Conservation (phyloP, 2,888 invertebrate species). For the Acleris holmiana region DNA sequence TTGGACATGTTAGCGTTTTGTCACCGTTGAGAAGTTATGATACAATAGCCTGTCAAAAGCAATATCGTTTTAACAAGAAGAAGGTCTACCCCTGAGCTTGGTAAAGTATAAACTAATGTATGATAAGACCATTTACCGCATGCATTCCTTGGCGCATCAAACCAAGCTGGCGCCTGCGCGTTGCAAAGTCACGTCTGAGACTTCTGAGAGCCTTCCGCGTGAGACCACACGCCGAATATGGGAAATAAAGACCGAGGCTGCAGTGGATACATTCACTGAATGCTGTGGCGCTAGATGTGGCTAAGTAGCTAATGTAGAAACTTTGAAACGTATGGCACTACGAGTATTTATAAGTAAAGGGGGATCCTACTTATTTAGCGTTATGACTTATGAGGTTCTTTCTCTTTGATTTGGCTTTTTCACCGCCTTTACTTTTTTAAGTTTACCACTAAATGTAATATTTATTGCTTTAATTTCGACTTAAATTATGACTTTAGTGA, state of each 20-base stretch:
- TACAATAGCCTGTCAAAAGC: too few relatives aligned
- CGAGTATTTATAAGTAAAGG: not conserved
- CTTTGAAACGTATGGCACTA: not conserved
- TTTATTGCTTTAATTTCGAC: too few relatives aligned
- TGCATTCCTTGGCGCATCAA: constrained; percentile 13
- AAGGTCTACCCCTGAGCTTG: too few relatives aligned
- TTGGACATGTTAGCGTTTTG: too few relatives aligned
- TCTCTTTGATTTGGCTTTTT: too few relatives aligned
- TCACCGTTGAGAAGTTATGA: too few relatives aligned
- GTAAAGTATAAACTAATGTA: not conserved
- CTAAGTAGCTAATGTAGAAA: not conserved
- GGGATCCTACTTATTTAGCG: too few relatives aligned
- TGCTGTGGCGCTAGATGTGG: not conserved
- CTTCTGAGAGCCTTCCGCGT: constrained; percentile 12
- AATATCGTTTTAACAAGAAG: too few relatives aligned
- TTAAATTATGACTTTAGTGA: too few relatives aligned
- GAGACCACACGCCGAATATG: constrained; percentile 61
- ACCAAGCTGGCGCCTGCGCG: constrained; percentile 5
- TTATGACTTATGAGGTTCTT: too few relatives aligned
- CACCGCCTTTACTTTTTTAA: too few relatives aligned
- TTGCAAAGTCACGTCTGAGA: constrained; percentile 7
- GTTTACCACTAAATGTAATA: too few relatives aligned
- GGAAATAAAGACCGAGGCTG: constrained; percentile 51
- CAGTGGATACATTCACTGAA: not conserved
- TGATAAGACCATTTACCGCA: not conserved